Evolutionary conservation across 2,797 vertebrate genomes (phyloP).

Genomic region (Chrosomus eos): DNA sequence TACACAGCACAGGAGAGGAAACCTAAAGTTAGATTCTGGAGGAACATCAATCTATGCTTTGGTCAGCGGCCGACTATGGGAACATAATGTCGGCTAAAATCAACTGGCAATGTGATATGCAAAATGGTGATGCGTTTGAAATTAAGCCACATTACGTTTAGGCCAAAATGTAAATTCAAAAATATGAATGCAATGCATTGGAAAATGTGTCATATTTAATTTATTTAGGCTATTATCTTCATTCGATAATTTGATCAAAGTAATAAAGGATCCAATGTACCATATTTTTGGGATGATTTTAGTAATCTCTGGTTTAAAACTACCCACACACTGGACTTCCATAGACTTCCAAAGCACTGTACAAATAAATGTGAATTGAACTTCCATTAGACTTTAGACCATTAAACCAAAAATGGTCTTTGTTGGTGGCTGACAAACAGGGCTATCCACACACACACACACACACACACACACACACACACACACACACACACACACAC

Average conservation of each 20-base stretch:
- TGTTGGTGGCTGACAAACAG: too few species aligned
- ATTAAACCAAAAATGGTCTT: too few species aligned
- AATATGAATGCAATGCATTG: not conserved
- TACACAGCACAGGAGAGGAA: constrained; percentile 43
- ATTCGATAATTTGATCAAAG: not conserved
- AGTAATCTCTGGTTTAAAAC: too few species aligned
- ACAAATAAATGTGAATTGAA: too few species aligned
- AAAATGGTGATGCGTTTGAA: not conserved
- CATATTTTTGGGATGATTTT: not conserved
- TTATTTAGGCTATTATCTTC: not conserved
- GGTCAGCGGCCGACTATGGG: not conserved
- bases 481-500: too few species aligned
- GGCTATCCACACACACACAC: too few species aligned
- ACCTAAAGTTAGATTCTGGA: constrained; percentile 29
- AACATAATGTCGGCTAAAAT: not conserved
- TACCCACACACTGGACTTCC: too few species aligned
- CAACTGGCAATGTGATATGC: not conserved
- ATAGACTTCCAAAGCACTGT: too few species aligned
- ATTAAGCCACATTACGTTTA: not conserved
- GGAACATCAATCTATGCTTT: not conserved
- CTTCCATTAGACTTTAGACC: too few species aligned
- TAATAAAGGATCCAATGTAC: not conserved
- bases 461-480: too few species aligned
- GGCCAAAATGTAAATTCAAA: not conserved
- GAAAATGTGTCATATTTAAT: not conserved